These are phyloP conservation scores for Calliphora vicina DNA, from an alignment of 1,140 invertebrate species.

Conservation along the genomic window DNA sequence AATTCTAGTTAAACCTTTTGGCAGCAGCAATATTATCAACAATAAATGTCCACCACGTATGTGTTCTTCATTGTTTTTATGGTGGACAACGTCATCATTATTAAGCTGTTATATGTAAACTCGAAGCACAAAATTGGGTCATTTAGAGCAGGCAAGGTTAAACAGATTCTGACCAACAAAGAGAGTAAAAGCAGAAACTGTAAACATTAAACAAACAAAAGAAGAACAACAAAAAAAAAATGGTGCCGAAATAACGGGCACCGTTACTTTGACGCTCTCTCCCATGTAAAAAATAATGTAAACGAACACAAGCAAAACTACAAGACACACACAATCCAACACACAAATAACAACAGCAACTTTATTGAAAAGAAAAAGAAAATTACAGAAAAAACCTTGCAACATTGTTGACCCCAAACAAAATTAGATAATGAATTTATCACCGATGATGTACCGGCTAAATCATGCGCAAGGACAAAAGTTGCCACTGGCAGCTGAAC, in stretches of 20 bases:
- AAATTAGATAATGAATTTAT: conserved; percentile 14
- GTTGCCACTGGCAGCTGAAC: conserved; percentile 40
- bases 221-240: not conserved
- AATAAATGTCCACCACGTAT: not conserved
- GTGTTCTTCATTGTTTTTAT: not conserved
- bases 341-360: not conserved
- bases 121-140: not conserved
- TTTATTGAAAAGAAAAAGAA: not conserved
- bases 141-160: not conserved
- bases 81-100: not conserved
- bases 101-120: not conserved
- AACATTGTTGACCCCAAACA: not conserved
- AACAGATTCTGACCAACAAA: not conserved
- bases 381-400: not conserved
- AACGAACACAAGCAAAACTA: not conserved
- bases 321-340: not conserved
- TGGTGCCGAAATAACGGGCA: not conserved
- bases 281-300: not conserved
- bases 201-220: not conserved
- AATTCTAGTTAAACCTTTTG: not conserved
- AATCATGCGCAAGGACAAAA: conserved; percentile 52
- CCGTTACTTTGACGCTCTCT: not conserved
- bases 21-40: not conserved
- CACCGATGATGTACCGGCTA: conserved; percentile 56
- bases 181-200: too few relatives aligned